These are phyloP conservation scores for Ctenicera cuprea DNA, from an alignment of 2,888 invertebrate genomes.

Conservation along the genomic window DNA sequence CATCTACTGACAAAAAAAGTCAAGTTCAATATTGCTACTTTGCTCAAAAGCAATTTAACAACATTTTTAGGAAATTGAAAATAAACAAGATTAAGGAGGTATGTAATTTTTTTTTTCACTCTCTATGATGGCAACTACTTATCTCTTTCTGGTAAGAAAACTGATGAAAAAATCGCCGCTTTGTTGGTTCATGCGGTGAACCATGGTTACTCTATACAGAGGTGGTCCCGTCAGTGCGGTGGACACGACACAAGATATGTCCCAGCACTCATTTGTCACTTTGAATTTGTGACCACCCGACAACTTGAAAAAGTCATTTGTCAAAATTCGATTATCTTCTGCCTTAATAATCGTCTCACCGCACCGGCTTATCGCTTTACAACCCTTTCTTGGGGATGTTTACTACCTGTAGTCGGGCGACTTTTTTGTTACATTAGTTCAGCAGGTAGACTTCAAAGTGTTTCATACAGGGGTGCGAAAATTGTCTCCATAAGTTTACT, in stretches of 20 bases:
- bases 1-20: no score
- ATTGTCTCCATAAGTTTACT: background rate
- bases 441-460: conserved; percentile 37
- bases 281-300: conserved; percentile 68
- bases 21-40: no score
- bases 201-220: conserved; percentile 54
- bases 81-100: no score
- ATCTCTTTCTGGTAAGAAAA: conserved; percentile 1
- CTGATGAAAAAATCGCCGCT: conserved; percentile 35
- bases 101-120: no score
- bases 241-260: conserved; percentile 69
- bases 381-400: conserved; percentile 61
- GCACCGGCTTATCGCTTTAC: conserved; percentile 60
- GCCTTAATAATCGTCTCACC: conserved; percentile 66
- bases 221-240: conserved; percentile 69
- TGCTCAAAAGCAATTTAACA: no score
- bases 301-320: conserved; percentile 71
- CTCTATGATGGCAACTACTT: no score
- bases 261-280: conserved; percentile 73
- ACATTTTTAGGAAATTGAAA: no score
- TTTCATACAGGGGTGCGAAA: conserved; percentile 12
- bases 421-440: conserved; percentile 31
- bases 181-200: background rate
- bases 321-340: conserved; percentile 70
- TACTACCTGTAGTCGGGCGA: conserved; percentile 41